phyloP scores from a whole-genome alignment of 2,113 vertebrate species.

The Nothocercus nigrocapillus region DNA sequence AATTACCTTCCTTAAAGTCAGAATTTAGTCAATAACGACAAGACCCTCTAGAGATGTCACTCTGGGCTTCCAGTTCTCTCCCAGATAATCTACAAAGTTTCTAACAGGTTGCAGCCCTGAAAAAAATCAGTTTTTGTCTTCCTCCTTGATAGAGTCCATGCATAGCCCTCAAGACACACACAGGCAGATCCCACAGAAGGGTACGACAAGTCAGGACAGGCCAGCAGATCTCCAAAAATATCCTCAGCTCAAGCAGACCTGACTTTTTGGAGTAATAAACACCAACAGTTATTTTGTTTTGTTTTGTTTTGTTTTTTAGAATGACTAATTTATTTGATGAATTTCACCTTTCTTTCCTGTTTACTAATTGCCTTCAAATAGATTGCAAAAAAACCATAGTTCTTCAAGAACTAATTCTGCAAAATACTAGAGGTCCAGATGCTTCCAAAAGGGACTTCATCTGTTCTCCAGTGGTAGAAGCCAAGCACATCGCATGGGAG shows the following conservation, averaged over 20 bases:
- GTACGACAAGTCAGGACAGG: not conserved
- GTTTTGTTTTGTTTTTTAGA: not conserved
- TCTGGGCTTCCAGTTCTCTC: not conserved
- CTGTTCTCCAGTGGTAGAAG: not conserved
- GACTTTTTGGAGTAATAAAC: not conserved
- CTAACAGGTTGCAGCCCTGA: not conserved
- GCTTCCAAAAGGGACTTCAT: not conserved
- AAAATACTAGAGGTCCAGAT: not conserved
- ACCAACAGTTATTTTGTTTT: not conserved
- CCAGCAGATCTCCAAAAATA: not conserved
- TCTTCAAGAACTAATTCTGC: not conserved
- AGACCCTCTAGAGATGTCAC: not conserved
- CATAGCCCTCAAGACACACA: not conserved
- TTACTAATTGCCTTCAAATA: not conserved
- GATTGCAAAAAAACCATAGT: not conserved
- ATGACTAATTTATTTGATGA: not conserved
- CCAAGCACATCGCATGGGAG: not conserved
- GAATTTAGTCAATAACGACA: not conserved
- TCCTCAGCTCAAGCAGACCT: not conserved
- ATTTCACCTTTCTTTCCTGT: not conserved
- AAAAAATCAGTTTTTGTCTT: not conserved
- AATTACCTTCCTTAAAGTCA: not conserved
- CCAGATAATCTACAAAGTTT: not conserved
- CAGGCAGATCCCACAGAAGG: not conserved
- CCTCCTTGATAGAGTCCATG: not conserved